Evolutionary conservation across 1,140 invertebrate genomes (phyloP).

Genomic region (Bombyx mandarina): DNA sequence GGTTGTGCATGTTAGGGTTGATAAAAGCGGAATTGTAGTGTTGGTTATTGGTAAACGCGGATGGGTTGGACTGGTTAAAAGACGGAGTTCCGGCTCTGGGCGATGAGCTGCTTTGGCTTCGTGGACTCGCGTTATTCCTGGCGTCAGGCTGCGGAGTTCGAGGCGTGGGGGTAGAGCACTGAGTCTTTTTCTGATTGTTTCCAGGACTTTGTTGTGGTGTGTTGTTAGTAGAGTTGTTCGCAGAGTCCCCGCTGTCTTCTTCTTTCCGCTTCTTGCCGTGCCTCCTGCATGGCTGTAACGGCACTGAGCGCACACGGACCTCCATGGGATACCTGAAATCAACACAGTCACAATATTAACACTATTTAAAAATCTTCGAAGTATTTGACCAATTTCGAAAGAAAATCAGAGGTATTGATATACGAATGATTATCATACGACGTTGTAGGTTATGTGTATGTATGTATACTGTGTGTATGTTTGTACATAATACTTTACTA

Average conservation of each 20-base stretch:
- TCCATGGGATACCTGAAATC: conserved; percentile 83
- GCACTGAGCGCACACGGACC: conserved; percentile 86
- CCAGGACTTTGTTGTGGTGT: conserved; percentile 42
- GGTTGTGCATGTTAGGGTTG: conserved; percentile 64
- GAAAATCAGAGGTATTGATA: too few species aligned
- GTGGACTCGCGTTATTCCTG: conserved; percentile 64
- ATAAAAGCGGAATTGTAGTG: conserved; percentile 67
- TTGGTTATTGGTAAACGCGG: conserved; percentile 48
- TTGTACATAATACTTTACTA: too few species aligned
- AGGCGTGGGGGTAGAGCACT: conserved; percentile 37
- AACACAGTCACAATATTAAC: neutral
- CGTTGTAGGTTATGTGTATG: too few species aligned
- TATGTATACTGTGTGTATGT: too few species aligned
- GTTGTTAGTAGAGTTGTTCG: conserved; percentile 41
- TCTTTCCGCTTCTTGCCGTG: conserved; percentile 86
- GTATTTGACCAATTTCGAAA: too few species aligned
- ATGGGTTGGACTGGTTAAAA: conserved; percentile 47
- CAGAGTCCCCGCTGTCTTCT: conserved; percentile 72
- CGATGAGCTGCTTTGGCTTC: conserved; percentile 57
- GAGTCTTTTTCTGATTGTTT: conserved; percentile 46
- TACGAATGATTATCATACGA: too few species aligned
- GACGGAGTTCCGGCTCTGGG: conserved; percentile 56
- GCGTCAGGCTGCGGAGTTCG: conserved; percentile 64
- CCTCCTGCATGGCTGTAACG: conserved; percentile 84
- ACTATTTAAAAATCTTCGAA: neutral